A percentile compares a stretch with the other conserved stretches of the same genome.
These are phyloP conservation scores for Halcyon senegalensis DNA, from an alignment of 2,113 vertebrate genomes.

Conservation along the genomic window DNA sequence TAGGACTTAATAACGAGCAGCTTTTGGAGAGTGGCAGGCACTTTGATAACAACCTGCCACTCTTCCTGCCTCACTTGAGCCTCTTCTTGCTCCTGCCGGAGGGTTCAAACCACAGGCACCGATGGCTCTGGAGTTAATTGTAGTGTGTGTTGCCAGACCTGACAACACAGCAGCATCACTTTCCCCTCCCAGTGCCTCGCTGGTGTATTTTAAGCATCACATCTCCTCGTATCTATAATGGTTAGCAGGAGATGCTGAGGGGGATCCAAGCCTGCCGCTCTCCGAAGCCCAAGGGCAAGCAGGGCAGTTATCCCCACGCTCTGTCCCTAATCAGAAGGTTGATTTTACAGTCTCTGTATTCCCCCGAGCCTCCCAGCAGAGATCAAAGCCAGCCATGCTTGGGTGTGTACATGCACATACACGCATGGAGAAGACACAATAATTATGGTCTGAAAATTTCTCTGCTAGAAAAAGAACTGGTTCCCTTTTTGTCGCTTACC, in stretches of 20 bases:
- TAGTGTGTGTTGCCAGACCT: neutral
- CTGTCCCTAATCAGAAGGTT: neutral
- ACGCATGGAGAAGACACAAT: neutral
- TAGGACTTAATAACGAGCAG: rapidly evolving
- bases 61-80: neutral
- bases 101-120: neutral
- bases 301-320: neutral
- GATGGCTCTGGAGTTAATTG: neutral
- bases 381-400: neutral
- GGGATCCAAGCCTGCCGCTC: neutral
- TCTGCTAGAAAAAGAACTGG: neutral
- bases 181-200: neutral
- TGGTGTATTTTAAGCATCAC: rapidly evolving
- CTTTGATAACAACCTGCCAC: neutral
- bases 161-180: neutral
- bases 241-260: neutral
- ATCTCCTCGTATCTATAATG: rapidly evolving
- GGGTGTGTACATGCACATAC: neutral
- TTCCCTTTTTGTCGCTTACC: neutral
- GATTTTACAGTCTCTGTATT: neutral
- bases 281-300: neutral
- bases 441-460: neutral
- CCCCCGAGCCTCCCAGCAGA: neutral
- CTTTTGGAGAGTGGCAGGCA: neutral
- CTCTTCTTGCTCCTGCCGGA: neutral